These are phyloP conservation scores for Capreolus pygargus DNA, from an alignment of 2,113 vertebrate species.

Conservation along the genomic window DNA sequence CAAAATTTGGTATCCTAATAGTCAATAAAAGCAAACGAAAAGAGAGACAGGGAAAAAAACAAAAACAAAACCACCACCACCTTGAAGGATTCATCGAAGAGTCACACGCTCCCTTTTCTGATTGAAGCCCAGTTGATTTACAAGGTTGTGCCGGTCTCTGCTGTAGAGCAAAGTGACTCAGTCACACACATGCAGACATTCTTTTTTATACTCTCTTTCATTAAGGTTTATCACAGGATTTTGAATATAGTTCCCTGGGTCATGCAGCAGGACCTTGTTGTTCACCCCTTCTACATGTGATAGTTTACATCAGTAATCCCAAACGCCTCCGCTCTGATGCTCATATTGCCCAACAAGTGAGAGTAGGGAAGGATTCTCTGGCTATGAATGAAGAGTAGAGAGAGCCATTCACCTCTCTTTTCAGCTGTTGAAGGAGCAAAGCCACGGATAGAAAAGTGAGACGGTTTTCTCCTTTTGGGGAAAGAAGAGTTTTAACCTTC, in stretches of 20 bases:
- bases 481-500: constrained; percentile 78
- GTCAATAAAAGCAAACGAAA: constrained; percentile 51
- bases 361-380: constrained; percentile 67
- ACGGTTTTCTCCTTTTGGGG: constrained; percentile 68
- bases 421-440: constrained; percentile 70
- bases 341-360: constrained; percentile 38
- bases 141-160: not conserved
- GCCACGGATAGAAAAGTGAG: constrained; percentile 63
- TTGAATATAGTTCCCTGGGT: not conserved
- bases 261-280: not conserved
- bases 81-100: constrained; percentile 67
- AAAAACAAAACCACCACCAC: not conserved
- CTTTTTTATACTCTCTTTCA: not conserved
- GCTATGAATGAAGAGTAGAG: not conserved
- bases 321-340: not conserved
- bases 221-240: not conserved
- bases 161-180: not conserved
- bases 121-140: not conserved
- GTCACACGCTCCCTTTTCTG: constrained; percentile 22
- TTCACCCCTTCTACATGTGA: not conserved
- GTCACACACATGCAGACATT: not conserved
- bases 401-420: not conserved
- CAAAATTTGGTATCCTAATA: constrained; percentile 69
- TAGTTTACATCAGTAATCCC: not conserved
- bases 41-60: fast-evolving